Conservation (phyloP, 2,888 invertebrate species). For the Callimorpha dominula region DNA sequence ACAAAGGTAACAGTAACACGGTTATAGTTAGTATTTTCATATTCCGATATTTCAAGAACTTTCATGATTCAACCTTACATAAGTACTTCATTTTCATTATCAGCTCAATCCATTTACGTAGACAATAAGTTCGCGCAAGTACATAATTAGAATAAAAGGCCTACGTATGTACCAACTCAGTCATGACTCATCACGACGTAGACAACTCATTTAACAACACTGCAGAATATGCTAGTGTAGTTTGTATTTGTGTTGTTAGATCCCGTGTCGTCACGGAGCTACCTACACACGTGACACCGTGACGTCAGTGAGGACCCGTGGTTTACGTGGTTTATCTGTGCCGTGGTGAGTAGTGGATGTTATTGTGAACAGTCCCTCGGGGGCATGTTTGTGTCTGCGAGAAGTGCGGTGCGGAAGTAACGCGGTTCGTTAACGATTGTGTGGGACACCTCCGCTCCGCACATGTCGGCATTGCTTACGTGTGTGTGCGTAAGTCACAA, state of each 20-base stretch:
- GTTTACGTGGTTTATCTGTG: no score
- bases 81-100: no score
- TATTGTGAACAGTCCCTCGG: background rate
- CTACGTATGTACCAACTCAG: no score
- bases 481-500: slow-evolving; percentile 8
- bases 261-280: background rate
- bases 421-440: slow-evolving; percentile 19
- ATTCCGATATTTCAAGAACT: no score
- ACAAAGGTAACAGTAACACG: no score
- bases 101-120: no score
- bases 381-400: background rate
- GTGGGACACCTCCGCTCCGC: slow-evolving; percentile 13
- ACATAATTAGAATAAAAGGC: no score
- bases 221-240: background rate
- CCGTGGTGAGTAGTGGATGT: background rate
- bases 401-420: slow-evolving; percentile 22
- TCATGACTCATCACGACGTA: no score
- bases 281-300: background rate
- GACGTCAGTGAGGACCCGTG: background rate
- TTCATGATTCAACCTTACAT: no score
- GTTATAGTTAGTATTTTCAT: no score
- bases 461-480: slow-evolving; percentile 11
- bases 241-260: background rate
- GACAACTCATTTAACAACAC: no score
- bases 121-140: no score